phyloP scores from a whole-genome alignment of 2,797 vertebrate species.

The Fringilla coelebs region DNA sequence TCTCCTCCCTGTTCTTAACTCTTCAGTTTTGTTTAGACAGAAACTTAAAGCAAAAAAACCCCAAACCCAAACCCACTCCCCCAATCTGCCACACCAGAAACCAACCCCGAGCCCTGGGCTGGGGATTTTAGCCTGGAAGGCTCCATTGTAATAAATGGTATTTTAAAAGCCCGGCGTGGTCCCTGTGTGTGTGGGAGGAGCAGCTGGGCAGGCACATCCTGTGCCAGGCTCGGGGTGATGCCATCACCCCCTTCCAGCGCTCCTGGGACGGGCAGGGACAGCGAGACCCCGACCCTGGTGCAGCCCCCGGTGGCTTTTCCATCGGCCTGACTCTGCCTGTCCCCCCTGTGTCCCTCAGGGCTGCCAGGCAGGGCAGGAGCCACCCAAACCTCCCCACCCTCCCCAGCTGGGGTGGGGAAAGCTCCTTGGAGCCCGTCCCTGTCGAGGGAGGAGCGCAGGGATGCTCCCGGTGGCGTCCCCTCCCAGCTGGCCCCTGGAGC shows the following conservation, averaged over 20 bases:
- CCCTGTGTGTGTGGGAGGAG: slow-evolving; percentile 41
- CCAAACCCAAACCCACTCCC: neutral
- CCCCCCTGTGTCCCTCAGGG: neutral
- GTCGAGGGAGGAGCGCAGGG: neutral
- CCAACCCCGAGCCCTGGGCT: neutral
- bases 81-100: neutral
- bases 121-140: slow-evolving; percentile 46
- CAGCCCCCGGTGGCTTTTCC: neutral
- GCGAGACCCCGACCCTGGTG: neutral
- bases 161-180: slow-evolving; percentile 54
- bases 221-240: neutral
- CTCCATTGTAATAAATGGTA: slow-evolving; percentile 66
- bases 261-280: neutral
- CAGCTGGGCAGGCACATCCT: neutral
- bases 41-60: neutral
- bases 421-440: neutral
- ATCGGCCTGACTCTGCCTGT: fast-evolving
- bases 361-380: neutral
- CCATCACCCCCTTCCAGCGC: neutral
- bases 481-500: neutral
- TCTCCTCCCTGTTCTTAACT: neutral
- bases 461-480: neutral
- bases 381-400: neutral
- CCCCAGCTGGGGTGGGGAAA: neutral
- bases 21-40: neutral